These are phyloP conservation scores for Ameiurus melas DNA, from an alignment of 2,113 vertebrate genomes.

Conservation along the genomic window DNA sequence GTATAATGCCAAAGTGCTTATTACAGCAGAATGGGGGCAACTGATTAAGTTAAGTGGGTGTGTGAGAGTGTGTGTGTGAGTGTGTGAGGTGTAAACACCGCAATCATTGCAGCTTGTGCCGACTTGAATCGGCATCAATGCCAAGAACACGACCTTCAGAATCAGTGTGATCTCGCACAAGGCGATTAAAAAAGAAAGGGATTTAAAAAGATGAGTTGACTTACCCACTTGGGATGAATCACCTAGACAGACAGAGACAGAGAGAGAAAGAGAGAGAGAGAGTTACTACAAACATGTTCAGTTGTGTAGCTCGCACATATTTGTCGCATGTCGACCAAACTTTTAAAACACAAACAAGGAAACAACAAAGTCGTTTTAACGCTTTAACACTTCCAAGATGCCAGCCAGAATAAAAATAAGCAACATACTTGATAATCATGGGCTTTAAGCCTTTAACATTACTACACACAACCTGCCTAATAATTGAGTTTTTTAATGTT, in stretches of 20 bases:
- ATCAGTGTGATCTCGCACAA: slow-evolving; percentile 30
- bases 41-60: slow-evolving; percentile 2
- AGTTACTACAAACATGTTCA: neutral
- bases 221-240: slow-evolving; percentile 74
- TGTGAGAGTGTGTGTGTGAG: slow-evolving; percentile 22
- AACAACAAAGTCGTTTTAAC: neutral
- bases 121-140: slow-evolving; percentile 9
- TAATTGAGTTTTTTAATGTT: neutral
- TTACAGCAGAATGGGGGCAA: slow-evolving; percentile 7
- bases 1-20: slow-evolving; percentile 16
- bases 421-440: neutral
- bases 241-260: slow-evolving; percentile 58
- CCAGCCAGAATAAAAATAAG: neutral
- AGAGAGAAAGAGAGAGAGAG: neutral
- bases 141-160: slow-evolving; percentile 32
- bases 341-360: neutral
- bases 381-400: neutral
- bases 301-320: neutral
- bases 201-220: slow-evolving; percentile 47
- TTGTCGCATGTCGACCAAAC: neutral
- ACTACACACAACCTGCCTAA: neutral
- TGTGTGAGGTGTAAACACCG: slow-evolving; percentile 12
- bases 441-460: neutral
- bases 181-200: neutral
- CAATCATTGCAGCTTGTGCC: slow-evolving; percentile 11